Evolutionary conservation across 2,113 vertebrate species (phyloP).

Genomic region (Sphyrna mokarran): DNA sequence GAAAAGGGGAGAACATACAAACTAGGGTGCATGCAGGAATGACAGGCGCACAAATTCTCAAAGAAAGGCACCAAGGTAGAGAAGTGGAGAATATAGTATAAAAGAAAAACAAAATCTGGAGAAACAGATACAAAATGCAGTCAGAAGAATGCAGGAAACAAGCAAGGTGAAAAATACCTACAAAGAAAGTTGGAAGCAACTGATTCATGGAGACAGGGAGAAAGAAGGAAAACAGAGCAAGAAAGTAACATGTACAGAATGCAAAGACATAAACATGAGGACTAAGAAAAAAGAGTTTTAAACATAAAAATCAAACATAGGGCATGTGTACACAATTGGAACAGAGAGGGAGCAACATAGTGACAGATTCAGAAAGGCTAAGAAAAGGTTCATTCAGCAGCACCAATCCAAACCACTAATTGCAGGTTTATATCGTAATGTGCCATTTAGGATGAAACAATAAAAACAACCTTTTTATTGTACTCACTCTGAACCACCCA

Average conservation of each 20-base stretch:
- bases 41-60: neutral
- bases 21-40: neutral
- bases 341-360: neutral
- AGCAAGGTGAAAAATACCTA: neutral
- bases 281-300: neutral
- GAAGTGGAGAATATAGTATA: neutral
- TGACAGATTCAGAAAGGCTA: neutral
- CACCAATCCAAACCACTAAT: conserved; percentile 18
- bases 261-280: neutral
- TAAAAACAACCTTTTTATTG: neutral
- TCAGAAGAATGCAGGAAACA: neutral
- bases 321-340: neutral
- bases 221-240: neutral
- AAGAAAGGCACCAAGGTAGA: neutral
- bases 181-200: neutral
- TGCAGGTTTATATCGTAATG: neutral
- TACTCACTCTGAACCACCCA: neutral
- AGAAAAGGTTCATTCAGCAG: too few relatives aligned
- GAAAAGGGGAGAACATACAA: neutral
- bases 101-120: neutral
- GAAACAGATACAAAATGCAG: neutral
- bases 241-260: neutral
- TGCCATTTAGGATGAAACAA: neutral
- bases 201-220: neutral
- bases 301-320: neutral